A percentile compares a stretch with the other conserved stretches of the same genome.
These are phyloP conservation scores for Allygus modestus DNA, from an alignment of 2,888 invertebrate species.

Conservation along the genomic window DNA sequence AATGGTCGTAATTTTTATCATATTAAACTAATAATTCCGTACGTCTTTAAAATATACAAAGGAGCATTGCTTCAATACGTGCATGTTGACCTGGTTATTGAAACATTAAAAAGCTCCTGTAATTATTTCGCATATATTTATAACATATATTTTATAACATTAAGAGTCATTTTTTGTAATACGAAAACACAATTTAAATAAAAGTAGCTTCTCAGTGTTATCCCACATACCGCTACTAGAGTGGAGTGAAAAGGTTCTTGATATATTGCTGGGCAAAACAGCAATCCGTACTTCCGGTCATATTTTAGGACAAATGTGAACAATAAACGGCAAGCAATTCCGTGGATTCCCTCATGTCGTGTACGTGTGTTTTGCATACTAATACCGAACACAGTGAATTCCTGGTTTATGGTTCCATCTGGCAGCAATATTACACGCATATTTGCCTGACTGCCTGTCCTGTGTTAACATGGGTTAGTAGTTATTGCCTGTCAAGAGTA, in stretches of 20 bases:
- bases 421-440: constrained; percentile 28
- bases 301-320: constrained; percentile 27
- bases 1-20: no score
- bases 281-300: neutral
- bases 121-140: no score
- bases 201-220: no score
- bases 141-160: no score
- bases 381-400: constrained; percentile 9
- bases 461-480: neutral
- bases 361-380: constrained; percentile 43
- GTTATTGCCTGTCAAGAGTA: neutral
- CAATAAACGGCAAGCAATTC: constrained; percentile 37
- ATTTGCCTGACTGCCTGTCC: neutral
- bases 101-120: no score
- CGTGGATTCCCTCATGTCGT: constrained; percentile 17
- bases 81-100: no score
- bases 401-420: neutral
- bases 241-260: neutral
- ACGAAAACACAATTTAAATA: no score
- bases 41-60: no score
- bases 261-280: neutral
- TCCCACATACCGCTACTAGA: no score
- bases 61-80: no score
- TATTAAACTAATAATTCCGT: no score
- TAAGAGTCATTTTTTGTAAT: no score